Percentiles rank a stretch among this genome's conserved stretches.
Evolutionary conservation across 2,797 vertebrate genomes (phyloP).

Genomic region (Pangasius djambal): DNA sequence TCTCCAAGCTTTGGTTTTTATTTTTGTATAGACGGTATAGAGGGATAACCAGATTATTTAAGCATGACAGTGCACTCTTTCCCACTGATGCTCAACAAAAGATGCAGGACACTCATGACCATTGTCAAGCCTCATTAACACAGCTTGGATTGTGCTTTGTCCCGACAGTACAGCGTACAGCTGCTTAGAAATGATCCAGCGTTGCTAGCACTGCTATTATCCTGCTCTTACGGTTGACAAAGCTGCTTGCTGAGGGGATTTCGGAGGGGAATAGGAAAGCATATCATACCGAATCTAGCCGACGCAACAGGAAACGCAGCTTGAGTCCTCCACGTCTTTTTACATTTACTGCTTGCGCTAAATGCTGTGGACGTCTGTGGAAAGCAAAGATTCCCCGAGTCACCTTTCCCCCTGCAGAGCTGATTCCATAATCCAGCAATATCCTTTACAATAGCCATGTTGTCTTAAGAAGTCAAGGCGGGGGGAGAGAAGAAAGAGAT

Average conservation of each 20-base stretch:
- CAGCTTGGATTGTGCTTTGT: constrained; percentile 84
- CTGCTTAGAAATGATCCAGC: constrained; percentile 91
- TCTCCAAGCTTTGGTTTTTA: background rate
- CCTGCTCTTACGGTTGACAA: constrained; percentile 83
- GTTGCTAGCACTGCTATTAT: constrained; percentile 81
- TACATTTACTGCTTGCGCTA: constrained; percentile 65
- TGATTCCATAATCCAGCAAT: constrained; percentile 81
- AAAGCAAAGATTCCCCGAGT: constrained; percentile 78
- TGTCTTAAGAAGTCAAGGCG: constrained; percentile 77
- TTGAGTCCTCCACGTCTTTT: constrained; percentile 72
- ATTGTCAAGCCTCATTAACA: constrained; percentile 84
- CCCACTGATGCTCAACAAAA: constrained; percentile 52
- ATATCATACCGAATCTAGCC: constrained; percentile 81
- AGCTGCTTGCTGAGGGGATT: constrained; percentile 89
- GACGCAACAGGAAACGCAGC: constrained; percentile 82
- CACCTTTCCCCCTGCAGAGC: constrained; percentile 78
- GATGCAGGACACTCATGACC: constrained; percentile 77
- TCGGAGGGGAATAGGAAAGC: constrained; percentile 77
- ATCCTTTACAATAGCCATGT: constrained; percentile 78
- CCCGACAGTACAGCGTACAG: constrained; percentile 87
- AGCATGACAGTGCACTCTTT: constrained; percentile 54
- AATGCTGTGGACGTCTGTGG: constrained; percentile 76
- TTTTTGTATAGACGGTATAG: background rate
- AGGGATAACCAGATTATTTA: constrained; percentile 44
- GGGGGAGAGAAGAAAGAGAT: constrained; percentile 60